Evolutionary conservation across 2,113 vertebrate species (phyloP).

Genomic region (Loxodonta africana): DNA sequence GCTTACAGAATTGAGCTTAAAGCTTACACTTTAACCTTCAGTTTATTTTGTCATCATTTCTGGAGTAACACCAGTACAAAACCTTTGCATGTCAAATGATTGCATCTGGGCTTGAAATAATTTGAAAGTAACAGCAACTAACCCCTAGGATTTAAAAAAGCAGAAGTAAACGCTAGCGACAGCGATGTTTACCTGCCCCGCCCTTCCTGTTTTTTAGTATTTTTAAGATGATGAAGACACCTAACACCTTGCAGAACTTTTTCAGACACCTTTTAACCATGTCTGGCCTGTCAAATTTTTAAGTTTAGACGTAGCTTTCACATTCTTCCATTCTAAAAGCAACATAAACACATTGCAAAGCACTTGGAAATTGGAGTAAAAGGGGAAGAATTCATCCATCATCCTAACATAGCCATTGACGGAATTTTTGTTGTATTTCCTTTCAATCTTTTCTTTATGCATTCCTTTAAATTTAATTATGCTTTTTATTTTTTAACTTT

Average conservation of each 20-base stretch:
- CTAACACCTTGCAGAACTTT: neutral
- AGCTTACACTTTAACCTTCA: slow-evolving; percentile 14
- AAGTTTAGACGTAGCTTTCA: slow-evolving; percentile 36
- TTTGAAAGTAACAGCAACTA: neutral
- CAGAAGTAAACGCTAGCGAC: neutral
- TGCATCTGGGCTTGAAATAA: slow-evolving; percentile 39
- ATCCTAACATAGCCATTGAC: neutral
- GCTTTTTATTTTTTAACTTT: slow-evolving; percentile 47
- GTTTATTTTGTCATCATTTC: slow-evolving; percentile 46
- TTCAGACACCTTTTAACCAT: neutral
- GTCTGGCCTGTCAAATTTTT: neutral
- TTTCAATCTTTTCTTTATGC: slow-evolving; percentile 46
- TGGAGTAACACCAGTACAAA: neutral
- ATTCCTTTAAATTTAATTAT: slow-evolving; percentile 45
- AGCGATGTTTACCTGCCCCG: neutral
- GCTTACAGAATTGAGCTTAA: slow-evolving; percentile 34
- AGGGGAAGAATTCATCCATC: neutral
- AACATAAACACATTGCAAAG: slow-evolving; percentile 2
- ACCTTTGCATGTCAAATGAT: neutral
- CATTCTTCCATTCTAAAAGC: slow-evolving; percentile 58
- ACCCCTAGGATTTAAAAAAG: neutral
- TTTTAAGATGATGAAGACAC: slow-evolving; percentile 17
- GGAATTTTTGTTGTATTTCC: slow-evolving; percentile 55
- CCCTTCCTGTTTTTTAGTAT: neutral
- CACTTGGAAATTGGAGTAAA: slow-evolving; percentile 9